Conservation (phyloP, 1,140 invertebrate genomes). For the Pentalonia nigronervosa region DNA sequence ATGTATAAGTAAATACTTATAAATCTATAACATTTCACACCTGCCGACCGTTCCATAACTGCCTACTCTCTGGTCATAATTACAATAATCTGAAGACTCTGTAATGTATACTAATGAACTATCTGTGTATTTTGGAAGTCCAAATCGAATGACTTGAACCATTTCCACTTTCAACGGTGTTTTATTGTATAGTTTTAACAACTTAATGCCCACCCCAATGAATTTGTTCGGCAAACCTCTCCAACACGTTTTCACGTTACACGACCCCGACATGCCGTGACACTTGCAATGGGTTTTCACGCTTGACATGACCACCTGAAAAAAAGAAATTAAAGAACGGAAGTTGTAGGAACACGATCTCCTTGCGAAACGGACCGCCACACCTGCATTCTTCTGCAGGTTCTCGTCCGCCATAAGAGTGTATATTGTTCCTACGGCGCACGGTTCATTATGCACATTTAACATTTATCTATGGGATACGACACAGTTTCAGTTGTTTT, state of each 20-base stretch:
- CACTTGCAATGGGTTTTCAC: conserved; percentile 73
- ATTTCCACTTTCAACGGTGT: conserved; percentile 20
- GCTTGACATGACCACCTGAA: conserved; percentile 68
- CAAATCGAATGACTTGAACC: neutral
- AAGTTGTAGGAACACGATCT: neutral
- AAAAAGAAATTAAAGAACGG: conserved; percentile 11
- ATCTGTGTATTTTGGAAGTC: conserved; percentile 63
- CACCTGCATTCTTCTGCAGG: neutral
- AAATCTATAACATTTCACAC: conserved; percentile 63
- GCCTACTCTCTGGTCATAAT: conserved; percentile 69
- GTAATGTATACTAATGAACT: conserved; percentile 73
- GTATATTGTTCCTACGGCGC: neutral
- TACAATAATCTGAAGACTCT: conserved; percentile 74
- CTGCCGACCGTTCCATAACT: conserved; percentile 73
- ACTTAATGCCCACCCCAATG: conserved; percentile 64
- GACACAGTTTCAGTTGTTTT: neutral
- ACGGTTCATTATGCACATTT: neutral
- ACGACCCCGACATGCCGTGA: conserved; percentile 74
- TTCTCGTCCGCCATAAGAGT: neutral
- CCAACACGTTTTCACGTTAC: conserved; percentile 74
- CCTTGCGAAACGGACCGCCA: neutral
- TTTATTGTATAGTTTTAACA: conserved; percentile 62
- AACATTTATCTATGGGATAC: neutral
- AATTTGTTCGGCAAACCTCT: conserved; percentile 67
- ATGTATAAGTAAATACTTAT: neutral